Conservation (phyloP, 1,140 invertebrate genomes). For the Euwallacea similis region DNA sequence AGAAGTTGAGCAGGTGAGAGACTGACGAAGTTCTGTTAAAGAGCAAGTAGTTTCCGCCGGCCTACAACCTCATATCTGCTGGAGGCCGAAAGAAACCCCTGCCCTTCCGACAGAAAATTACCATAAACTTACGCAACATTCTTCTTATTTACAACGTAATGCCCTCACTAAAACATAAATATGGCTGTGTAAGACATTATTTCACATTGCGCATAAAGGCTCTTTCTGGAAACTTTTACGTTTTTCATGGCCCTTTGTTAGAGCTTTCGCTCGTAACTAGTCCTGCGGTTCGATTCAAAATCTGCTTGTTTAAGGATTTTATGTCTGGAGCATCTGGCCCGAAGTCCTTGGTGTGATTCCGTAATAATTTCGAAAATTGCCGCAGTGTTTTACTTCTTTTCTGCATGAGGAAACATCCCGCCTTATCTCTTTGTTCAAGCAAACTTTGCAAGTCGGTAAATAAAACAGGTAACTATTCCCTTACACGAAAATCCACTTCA, state of each 20-base stretch:
- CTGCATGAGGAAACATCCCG: neutral
- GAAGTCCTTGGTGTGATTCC: neutral
- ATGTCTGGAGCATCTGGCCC: neutral
- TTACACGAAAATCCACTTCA: neutral
- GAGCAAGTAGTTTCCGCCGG: constrained; percentile 89
- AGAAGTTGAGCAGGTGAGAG: neutral
- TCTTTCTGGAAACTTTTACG: neutral
- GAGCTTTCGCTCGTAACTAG: no score
- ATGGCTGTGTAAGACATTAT: no score
- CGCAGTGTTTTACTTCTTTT: neutral
- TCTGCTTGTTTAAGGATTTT: constrained; percentile 1
- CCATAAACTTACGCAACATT: neutral
- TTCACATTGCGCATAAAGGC: neutral
- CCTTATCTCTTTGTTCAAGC: no score
- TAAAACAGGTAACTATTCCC: neutral
- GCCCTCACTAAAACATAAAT: no score
- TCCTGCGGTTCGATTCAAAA: no score
- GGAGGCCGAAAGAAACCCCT: constrained; percentile 93
- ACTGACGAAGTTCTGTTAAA: constrained; percentile 20
- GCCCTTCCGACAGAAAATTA: constrained; percentile 20
- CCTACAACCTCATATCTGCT: constrained; percentile 80
- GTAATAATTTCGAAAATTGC: no score
- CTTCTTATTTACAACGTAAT: no score
- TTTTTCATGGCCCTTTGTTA: neutral
- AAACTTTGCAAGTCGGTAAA: no score